Evolutionary conservation across 2,113 vertebrate species (phyloP), one percentile per base, ranked within the genome.

Genomic region (Pimephales promelas): DNA sequence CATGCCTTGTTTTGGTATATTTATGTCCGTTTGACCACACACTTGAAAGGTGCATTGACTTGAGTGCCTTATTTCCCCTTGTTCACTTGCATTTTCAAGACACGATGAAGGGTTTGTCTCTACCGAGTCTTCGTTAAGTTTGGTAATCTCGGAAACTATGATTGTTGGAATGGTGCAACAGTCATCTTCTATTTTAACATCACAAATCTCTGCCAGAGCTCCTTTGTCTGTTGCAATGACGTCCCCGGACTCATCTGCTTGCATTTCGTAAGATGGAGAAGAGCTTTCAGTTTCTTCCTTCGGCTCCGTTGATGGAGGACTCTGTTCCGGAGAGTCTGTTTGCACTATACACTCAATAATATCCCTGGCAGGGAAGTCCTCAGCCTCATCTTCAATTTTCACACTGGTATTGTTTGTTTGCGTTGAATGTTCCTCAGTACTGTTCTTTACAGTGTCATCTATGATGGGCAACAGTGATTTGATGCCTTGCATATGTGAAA

Each of bases 161-260:
- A n/a, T 76, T 13, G 84, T 83, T 77, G 90, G 90, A 72, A 84
- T 87, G 88, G 88, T 80, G 71, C 92, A 91, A 84, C 74, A 85
- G 59, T 93, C 91, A 83, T 91, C 86, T 86, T 95, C 93, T 84
- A 92, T 88, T 87, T 95, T 93, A 76, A 94, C 92, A 10, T 93
- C 91, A 88, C 89, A 91, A 16, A 86, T 62, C 74, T 94, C 90
- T 77, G 81, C 45, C 70, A 86, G 64, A 54, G 88, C 87, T 87
- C 80, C 85, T 18, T 72, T 87, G 57, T 75, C 57, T 36, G 45
- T 71, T 24, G 43, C 72, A 34, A 47, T 56, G 16, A 24, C 81
- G 56, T 87, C 83, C 56, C 87, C 87, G 49, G 10, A 85, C 61
- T 91, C 89, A 84, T 86, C 86, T 56, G 84, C 73, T 74, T 83